These are phyloP conservation scores for Fragum sueziense DNA, from an alignment of 2,888 invertebrate genomes.

Conservation along the genomic window DNA sequence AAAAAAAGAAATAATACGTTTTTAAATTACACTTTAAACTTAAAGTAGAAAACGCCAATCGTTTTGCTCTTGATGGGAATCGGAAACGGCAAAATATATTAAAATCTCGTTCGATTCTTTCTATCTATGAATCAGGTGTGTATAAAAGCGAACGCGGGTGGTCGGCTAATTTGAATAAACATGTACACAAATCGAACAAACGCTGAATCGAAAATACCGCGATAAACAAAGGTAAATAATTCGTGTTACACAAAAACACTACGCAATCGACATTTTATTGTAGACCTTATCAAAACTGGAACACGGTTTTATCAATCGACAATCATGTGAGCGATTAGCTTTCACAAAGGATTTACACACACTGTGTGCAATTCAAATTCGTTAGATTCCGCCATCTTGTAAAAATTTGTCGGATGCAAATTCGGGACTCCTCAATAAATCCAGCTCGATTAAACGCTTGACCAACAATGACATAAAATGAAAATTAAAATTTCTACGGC, in stretches of 20 bases:
- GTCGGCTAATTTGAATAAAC: slow-evolving; percentile 23
- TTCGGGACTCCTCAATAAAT: slow-evolving; percentile 12
- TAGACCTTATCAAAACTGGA: not conserved
- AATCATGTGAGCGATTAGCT: not conserved
- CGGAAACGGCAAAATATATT: no score
- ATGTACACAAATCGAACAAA: slow-evolving; percentile 10
- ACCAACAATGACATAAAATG: not conserved
- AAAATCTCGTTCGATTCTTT: no score
- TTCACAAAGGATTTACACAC: slow-evolving; percentile 24
- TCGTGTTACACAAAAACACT: not conserved
- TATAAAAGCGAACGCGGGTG: slow-evolving; percentile 11
- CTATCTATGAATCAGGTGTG: no score
- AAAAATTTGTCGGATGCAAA: slow-evolving; percentile 21
- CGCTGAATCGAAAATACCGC: not conserved
- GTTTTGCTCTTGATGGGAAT: no score
- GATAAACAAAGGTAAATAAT: not conserved
- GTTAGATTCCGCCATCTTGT: slow-evolving; percentile 17
- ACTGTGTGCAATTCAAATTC: slow-evolving; percentile 16
- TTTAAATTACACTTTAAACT: no score
- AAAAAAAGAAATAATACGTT: no score
- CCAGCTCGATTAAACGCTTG: not conserved
- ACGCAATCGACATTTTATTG: not conserved
- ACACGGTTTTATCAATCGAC: not conserved
- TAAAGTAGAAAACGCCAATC: no score
- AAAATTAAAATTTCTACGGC: not conserved